phyloP scores from a whole-genome alignment of 2,113 vertebrate genomes.

The Pagrus major region DNA sequence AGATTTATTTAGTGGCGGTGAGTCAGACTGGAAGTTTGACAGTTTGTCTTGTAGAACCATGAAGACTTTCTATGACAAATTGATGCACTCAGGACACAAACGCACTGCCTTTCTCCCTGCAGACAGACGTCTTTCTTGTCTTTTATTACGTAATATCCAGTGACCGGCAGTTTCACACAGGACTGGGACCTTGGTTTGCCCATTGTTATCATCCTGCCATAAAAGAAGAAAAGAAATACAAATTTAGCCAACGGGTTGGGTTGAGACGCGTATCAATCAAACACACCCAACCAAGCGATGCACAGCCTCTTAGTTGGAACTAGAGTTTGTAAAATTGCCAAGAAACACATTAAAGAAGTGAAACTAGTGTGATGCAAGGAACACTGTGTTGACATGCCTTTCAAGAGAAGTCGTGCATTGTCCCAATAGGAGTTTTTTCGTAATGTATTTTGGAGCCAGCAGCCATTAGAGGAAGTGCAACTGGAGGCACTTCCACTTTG shows the following conservation, averaged over 20 bases:
- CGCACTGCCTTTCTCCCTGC: not conserved
- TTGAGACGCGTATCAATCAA: not conserved
- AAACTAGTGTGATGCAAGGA: slow-evolving; percentile 1
- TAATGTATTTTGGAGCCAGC: not conserved
- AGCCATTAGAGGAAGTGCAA: slow-evolving; percentile 30
- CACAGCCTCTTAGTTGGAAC: slow-evolving; percentile 2
- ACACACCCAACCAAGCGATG: not conserved
- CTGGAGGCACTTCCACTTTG: not conserved
- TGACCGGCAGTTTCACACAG: not conserved
- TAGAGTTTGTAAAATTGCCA: not conserved
- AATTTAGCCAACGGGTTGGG: too few relatives aligned
- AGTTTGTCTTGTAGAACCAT: slow-evolving; percentile 3
- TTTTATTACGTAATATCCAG: not conserved
- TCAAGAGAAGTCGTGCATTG: not conserved
- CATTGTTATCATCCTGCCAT: too few relatives aligned
- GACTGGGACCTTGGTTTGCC: too few relatives aligned
- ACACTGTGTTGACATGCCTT: slow-evolving; percentile 10
- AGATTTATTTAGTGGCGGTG: slow-evolving; percentile 29
- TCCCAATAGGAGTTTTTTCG: too few relatives aligned
- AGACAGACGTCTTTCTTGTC: not conserved
- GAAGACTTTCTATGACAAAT: slow-evolving; percentile 12
- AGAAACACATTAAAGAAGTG: slow-evolving; percentile 10
- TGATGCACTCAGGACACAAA: slow-evolving; percentile 1
- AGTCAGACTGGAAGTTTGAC: slow-evolving; percentile 27
- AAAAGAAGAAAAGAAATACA: too few relatives aligned